Percentiles rank a stretch among this genome's conserved stretches.
These are phyloP conservation scores for Arrhopalites spinosus DNA, from an alignment of 2,888 invertebrate genomes.

Conservation along the genomic window DNA sequence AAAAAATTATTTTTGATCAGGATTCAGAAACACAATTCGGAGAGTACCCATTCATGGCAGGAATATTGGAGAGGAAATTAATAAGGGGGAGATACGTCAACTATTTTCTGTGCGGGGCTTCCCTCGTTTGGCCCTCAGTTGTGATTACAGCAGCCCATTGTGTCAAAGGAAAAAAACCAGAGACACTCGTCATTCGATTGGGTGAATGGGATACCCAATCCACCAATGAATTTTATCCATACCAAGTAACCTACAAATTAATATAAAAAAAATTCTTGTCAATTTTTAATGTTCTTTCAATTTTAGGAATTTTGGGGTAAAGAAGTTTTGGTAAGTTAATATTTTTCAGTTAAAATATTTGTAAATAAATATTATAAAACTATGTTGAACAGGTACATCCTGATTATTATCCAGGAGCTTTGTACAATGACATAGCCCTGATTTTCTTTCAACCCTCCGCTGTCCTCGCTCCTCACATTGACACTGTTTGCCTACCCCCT, in stretches of 20 bases:
- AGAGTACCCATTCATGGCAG: constrained; percentile 57
- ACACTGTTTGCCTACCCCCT: constrained; percentile 70
- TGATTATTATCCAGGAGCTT: constrained; percentile 69
- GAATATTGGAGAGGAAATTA: constrained; percentile 41
- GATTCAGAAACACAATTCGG: constrained; percentile 55
- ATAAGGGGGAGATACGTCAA: background rate
- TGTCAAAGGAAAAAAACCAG: constrained; percentile 47
- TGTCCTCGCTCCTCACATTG: constrained; percentile 70
- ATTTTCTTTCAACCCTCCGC: constrained; percentile 69
- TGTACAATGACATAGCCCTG: constrained; percentile 76
- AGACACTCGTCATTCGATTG: constrained; percentile 66
- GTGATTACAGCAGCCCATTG: constrained; percentile 55
- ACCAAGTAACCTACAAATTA: no score
- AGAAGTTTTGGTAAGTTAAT: no score
- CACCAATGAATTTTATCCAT: constrained; percentile 69
- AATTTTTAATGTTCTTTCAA: no score
- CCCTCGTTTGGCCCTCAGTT: constrained; percentile 57
- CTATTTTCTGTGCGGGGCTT: constrained; percentile 55
- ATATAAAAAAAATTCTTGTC: no score
- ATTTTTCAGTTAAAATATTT: no score
- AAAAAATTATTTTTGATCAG: no score
- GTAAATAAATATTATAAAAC: no score
- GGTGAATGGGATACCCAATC: constrained; percentile 86
- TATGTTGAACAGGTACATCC: constrained; percentile 67
- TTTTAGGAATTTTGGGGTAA: no score